These are phyloP conservation scores for Eledone cirrhosa DNA, from an alignment of 2,888 invertebrate genomes.

Conservation along the genomic window DNA sequence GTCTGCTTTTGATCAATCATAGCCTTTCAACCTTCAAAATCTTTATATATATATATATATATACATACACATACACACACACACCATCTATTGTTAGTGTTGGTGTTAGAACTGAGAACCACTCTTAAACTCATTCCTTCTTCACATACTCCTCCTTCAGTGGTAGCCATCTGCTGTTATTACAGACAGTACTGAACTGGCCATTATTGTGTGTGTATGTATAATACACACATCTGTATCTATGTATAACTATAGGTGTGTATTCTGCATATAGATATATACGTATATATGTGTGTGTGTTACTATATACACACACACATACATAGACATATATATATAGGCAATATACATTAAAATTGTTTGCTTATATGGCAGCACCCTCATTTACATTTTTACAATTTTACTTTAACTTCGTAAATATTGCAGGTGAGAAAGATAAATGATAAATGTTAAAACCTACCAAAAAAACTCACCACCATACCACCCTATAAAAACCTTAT, in stretches of 20 bases:
- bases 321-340: not conserved
- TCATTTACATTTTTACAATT: not conserved
- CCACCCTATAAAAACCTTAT: not conserved
- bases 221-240: no score
- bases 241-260: not conserved
- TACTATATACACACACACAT: no score
- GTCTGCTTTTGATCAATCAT: no score
- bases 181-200: conserved; percentile 25
- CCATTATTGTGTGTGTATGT: not conserved
- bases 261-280: not conserved
- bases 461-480: not conserved
- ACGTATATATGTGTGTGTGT: not conserved
- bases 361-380: not conserved
- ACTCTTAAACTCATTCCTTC: not conserved
- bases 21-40: no score
- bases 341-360: conserved; percentile 4
- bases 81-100: no score
- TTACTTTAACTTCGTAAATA: not conserved
- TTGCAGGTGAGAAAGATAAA: not conserved
- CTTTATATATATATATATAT: no score
- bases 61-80: no score
- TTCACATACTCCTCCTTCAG: conserved; percentile 6
- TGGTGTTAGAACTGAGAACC: no score
- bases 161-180: conserved; percentile 20
- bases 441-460: not conserved